Percentiles rank a stretch among this genome's conserved stretches.
phyloP scores from a whole-genome alignment of 1,140 invertebrate genomes.

The Lepeophtheirus salmonis region DNA sequence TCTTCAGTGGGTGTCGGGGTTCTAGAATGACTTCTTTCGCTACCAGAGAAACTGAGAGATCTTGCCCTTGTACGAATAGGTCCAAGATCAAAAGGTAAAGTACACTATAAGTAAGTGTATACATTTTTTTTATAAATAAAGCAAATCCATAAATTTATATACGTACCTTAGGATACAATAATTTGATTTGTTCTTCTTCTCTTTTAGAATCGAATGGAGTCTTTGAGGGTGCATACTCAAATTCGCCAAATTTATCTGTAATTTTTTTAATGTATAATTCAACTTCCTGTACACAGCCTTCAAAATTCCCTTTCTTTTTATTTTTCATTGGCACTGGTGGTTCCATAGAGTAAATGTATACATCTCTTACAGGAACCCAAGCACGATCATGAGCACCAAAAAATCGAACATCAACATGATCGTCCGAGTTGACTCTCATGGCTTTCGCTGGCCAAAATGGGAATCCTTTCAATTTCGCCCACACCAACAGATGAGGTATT shows the following conservation, averaged over 20 bases:
- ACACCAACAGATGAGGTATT: slow-evolving; percentile 62
- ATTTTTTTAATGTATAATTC: slow-evolving; percentile 51
- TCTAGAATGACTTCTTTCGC: slow-evolving; percentile 22
- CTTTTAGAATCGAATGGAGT: slow-evolving; percentile 45
- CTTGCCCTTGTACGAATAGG: background rate
- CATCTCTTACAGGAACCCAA: slow-evolving; percentile 64
- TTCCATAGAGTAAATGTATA: slow-evolving; percentile 54
- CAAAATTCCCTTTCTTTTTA: slow-evolving; percentile 41
- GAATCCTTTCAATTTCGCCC: slow-evolving; percentile 83
- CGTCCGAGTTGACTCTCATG: slow-evolving; percentile 46
- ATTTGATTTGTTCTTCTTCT: slow-evolving; percentile 40
- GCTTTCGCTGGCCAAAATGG: slow-evolving; percentile 88
- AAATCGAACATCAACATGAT: slow-evolving; percentile 63
- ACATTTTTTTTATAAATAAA: background rate
- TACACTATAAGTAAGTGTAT: slow-evolving; percentile 6
- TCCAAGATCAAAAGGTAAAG: slow-evolving; percentile 15
- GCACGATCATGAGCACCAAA: slow-evolving; percentile 82
- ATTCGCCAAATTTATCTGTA: slow-evolving; percentile 48
- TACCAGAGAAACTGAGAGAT: slow-evolving; percentile 22
- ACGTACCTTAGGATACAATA: slow-evolving; percentile 15
- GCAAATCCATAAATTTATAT: background rate
- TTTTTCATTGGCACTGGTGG: slow-evolving; percentile 38
- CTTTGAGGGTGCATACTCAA: slow-evolving; percentile 51
- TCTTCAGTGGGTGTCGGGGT: slow-evolving; percentile 16
- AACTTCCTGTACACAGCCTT: slow-evolving; percentile 41